Evolutionary conservation across 2,113 vertebrate species (phyloP).

Genomic region (Thamnophis sirtalis): DNA sequence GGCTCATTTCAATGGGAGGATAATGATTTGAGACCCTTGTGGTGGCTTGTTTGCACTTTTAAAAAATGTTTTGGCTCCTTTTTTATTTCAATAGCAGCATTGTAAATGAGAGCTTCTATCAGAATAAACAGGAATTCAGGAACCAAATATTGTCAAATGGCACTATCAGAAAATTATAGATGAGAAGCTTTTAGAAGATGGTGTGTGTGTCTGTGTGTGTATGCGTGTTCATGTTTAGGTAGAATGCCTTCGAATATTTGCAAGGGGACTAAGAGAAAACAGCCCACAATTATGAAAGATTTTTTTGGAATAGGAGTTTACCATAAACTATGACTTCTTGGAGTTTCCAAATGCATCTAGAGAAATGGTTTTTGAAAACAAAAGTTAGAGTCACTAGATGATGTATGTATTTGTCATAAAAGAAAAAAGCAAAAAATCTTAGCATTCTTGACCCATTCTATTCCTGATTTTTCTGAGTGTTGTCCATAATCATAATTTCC

Average conservation of each 20-base stretch:
- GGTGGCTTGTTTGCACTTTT: constrained; percentile 46
- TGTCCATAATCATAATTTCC: neutral
- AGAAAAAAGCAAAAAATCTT: neutral
- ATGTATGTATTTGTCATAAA: neutral
- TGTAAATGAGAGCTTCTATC: neutral
- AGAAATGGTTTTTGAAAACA: neutral
- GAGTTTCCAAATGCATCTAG: neutral
- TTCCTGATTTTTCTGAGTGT: neutral
- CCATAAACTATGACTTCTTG: neutral
- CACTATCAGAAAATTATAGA: neutral
- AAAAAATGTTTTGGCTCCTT: constrained; percentile 40
- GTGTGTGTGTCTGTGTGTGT: too few relatives aligned
- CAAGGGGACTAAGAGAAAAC: neutral
- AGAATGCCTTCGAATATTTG: neutral
- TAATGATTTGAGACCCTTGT: constrained; percentile 46
- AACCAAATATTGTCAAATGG: neutral
- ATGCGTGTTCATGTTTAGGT: neutral
- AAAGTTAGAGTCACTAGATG: neutral
- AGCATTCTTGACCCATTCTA: neutral
- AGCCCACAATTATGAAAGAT: neutral
- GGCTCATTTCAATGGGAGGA: constrained; percentile 29
- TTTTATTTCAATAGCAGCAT: constrained; percentile 41
- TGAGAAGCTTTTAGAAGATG: neutral
- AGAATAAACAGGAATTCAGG: neutral
- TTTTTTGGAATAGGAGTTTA: neutral